Evolutionary conservation across 2,888 invertebrate genomes (phyloP), one percentile per base, ranked within the genome.

Genomic region (Zygogramma bicolorata): DNA sequence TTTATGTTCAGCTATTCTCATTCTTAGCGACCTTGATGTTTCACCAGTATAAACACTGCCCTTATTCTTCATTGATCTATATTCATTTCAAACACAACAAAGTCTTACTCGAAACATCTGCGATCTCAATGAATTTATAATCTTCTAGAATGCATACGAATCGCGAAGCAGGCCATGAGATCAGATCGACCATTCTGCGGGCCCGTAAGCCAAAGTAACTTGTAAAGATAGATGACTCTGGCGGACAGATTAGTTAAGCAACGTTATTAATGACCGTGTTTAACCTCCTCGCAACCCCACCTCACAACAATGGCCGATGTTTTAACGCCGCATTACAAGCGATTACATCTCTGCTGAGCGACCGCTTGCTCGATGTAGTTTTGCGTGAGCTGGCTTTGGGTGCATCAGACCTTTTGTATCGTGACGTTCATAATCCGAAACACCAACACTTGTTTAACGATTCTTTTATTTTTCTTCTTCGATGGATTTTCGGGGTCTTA

Each of bases 201-300:
- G 73, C 71, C 20, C 82, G 84, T 82, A 76, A 73, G 74, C 81
- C 82, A 84, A 84, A 86, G 87, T 87, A 87, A 87, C 86, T 86
- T 87, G 87, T 87, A 87, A 87, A 87, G 87, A 87, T 87, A 86
- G 87, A 87, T 87, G 86, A 86, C 85, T 87, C 85, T 85, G 87
- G 87, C 89, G 88, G 89, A 89, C 89, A 90, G 90, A 90, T 90
- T 90, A 90, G 90, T 90, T 90, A 89, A 89, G 86, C 86, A 86
- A 87, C 88, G 89, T 90, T 89, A 90, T 90, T 90, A 90, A 90
- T 90, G 89, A 90, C 88, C 89, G 86, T 89, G 89, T 89, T 90
- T 90, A 90, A 90, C 89, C 90, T 88, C 87, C 84, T 83, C 84
- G 83, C 87, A 86, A 88, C 88, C 88, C 88, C 88, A 86, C 86